phyloP scores from a whole-genome alignment of 2,113 vertebrate genomes.

The Anhinga anhinga region DNA sequence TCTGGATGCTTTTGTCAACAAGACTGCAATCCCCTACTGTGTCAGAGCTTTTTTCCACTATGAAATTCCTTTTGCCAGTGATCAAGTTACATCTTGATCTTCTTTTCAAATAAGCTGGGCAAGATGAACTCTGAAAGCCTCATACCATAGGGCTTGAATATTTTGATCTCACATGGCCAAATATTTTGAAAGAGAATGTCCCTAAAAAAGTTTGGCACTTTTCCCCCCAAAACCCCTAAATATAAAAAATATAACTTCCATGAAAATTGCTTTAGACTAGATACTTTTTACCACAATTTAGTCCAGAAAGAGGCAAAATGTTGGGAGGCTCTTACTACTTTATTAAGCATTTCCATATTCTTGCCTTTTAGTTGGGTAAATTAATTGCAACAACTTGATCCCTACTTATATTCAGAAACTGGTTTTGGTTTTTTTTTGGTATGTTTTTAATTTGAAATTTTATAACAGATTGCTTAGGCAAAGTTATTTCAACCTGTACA shows the following conservation, averaged over 20 bases:
- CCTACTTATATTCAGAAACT: background rate
- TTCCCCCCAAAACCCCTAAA: accelerated
- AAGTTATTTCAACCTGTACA: background rate
- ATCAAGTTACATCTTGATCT: background rate
- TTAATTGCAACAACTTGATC: background rate
- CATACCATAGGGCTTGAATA: background rate
- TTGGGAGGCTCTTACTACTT: background rate
- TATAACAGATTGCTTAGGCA: background rate
- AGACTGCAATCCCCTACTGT: background rate
- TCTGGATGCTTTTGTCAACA: background rate
- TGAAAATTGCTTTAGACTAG: background rate
- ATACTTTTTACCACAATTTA: background rate
- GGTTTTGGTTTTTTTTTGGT: background rate
- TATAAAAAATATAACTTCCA: background rate
- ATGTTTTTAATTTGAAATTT: background rate
- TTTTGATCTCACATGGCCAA: background rate
- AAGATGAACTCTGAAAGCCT: background rate
- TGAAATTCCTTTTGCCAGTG: background rate
- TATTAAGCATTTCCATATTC: background rate
- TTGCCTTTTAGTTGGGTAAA: background rate
- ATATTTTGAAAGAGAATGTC: background rate
- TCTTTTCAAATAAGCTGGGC: background rate
- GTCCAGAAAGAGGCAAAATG: background rate
- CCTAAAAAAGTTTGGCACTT: background rate
- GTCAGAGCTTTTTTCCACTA: background rate